Evolutionary conservation across 2,797 vertebrate genomes (phyloP).

Genomic region (Liasis olivaceus): DNA sequence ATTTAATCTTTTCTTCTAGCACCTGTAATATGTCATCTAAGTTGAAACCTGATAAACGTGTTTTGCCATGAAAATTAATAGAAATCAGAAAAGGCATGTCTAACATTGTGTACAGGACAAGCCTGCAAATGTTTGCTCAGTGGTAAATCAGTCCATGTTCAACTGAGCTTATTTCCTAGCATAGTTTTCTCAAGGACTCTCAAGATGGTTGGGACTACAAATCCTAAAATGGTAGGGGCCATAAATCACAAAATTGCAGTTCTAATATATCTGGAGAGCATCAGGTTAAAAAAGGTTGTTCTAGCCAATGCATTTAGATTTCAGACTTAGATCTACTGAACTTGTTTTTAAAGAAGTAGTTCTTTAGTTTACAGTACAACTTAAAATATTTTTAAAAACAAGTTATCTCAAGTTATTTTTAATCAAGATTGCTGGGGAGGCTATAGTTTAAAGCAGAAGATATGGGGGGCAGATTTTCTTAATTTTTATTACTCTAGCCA

Average conservation of each 20-base stretch:
- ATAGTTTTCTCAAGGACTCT: too few species aligned
- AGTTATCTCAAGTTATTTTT: not conserved
- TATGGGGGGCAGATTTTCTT: fast-evolving
- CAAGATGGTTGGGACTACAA: too few species aligned
- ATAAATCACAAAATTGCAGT: too few species aligned
- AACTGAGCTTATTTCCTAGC: not conserved
- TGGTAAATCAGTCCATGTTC: not conserved
- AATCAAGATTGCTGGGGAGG: not conserved
- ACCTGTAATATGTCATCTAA: conserved; percentile 10
- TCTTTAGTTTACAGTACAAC: not conserved
- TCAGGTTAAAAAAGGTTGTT: too few species aligned
- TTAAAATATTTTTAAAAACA: not conserved
- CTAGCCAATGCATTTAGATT: not conserved
- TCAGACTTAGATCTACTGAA: not conserved
- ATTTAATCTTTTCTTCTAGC: conserved; percentile 7
- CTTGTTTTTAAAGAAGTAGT: not conserved
- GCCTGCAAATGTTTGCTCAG: not conserved
- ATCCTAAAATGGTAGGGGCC: too few species aligned
- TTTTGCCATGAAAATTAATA: not conserved
- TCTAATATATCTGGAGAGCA: too few species aligned
- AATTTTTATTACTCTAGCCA: not conserved
- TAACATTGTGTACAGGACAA: not conserved
- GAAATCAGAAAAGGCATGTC: not conserved
- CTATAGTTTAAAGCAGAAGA: not conserved
- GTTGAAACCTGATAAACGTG: conserved; percentile 22